phyloP scores from a whole-genome alignment of 2,888 invertebrate genomes.

The Adelphocoris suturalis region DNA sequence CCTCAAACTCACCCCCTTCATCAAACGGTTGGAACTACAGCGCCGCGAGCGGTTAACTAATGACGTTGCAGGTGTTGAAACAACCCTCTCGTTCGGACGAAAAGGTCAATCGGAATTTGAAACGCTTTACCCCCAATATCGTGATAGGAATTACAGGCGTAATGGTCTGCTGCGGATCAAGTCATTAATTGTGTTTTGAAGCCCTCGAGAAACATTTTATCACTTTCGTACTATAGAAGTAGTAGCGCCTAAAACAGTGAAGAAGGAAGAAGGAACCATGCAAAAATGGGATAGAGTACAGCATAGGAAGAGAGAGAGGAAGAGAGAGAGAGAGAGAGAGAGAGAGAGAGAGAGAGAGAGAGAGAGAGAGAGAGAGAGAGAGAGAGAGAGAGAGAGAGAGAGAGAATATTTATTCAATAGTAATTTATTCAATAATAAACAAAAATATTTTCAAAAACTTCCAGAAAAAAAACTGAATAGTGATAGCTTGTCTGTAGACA shows the following conservation, averaged over 20 bases:
- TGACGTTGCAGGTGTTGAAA: constrained; percentile 40
- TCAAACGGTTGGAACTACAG: constrained; percentile 47
- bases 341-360: not conserved
- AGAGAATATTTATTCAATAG: no score
- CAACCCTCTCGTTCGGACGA: not conserved
- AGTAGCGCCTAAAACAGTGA: not conserved
- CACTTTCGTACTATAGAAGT: no score
- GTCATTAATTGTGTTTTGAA: no score
- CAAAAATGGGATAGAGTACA: not conserved
- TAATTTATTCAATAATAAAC: no score
- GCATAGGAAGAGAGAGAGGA: not conserved
- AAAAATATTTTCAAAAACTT: no score
- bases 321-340: not conserved
- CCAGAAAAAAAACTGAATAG: no score
- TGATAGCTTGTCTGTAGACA: no score
- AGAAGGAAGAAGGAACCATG: not conserved
- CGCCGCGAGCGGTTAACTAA: constrained; percentile 40
- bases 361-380: not conserved
- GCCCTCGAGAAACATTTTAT: no score
- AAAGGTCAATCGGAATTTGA: constrained; percentile 7
- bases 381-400: not conserved
- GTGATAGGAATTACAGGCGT: not conserved
- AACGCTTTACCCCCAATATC: not conserved
- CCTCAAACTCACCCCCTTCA: not conserved
- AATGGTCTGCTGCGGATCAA: no score